Base-by-base conservation (phyloP, 92 coral and sea anemone species). In the Palythoa caribaeorum region DNA sequence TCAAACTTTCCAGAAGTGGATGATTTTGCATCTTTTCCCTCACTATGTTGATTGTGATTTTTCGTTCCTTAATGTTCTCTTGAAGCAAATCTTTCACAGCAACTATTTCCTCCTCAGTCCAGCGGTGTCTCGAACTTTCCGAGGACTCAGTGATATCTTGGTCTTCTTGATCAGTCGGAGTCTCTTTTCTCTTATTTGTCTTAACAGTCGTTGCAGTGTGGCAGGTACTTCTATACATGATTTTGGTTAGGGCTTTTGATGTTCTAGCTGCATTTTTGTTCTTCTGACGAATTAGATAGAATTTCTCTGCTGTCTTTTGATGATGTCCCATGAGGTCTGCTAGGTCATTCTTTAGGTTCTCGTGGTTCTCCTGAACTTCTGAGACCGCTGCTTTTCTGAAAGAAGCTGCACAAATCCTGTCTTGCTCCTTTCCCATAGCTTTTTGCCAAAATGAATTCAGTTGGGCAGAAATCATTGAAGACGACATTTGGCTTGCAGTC, bases 301-400 rank as follows among this genome's bases (percentile, higher is more conserved):
- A 87, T 83, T 91, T 88, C 65, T 88, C 89, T 11, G 89, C 91
- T 12, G 89, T 76, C 87, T 84, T 88, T 47, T 48, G 80, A 14
- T 88, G 73, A 84, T 88, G 91, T 11, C 70, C 85, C 91, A 91
- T 91, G 6, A 84, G 85, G 60, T 91, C 85, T 6, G 94, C 94
- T 36, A 91, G 89, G 71, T 77, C 74, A 17, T 73, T 38, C 89
- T 88, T 91, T 40, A 90, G 50, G 77, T 79, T 80, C 14, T 69
- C 72, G 52, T 90, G 93, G 35, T 90, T 47, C 39, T 80, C 87
- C 39, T 79, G 90, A 51, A 91, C 77, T 6, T 75, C 92, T 14
- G 83, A 75, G 83, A 90, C 93, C 51, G 93, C 87, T 59, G 93
- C 93, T 76, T 90, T 90, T 73, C 91, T 80, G 59, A 83, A 89